Base-by-base conservation (phyloP, 2,797 vertebrate species). In the Helostoma temminkii region DNA sequence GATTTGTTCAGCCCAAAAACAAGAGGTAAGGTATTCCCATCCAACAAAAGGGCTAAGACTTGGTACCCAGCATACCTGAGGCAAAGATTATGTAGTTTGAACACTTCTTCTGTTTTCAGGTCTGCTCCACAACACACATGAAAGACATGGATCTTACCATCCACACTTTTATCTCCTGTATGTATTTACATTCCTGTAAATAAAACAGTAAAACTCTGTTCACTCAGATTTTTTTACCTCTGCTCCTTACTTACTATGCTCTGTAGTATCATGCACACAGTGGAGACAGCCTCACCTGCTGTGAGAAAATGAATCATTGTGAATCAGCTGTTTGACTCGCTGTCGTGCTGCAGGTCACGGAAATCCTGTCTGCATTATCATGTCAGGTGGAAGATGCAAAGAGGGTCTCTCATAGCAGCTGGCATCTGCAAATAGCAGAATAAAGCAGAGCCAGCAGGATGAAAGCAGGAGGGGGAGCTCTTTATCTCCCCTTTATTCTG, bases 251-350 rank as follows among this genome's bases (percentile, higher is more conserved):
- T 60, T 49, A 58, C 49, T 32, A 14, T 63, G 36, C 56, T 34
- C 76, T 61, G 59, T 54, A 56, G 58, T 52, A 66, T 71, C 79
- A 41, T 19, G 30, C 66, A 62, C 48, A 32, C 72, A 52, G 52
- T 39, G 61, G 36, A 62, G 46, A 60, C 56, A 22, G 55, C 59
- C 90, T 93, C 83, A 91, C 92, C 91, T 92, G 86, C 69, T 58
- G 72, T 61, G 78, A 71, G 48, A 79, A 56, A 65, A 66, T 53
- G 30, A 82, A 61, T 86, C 82, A 88, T 84, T 49, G 12, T 63
- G 65, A 84, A 74, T 81, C 75, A 85, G 83, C 82, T 81, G 71
- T 66, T 56, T 25, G 59, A 50, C 46, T 78, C 24, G 71, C 71
- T 46, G 63, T 48, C 53, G 25, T 57, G 74, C 76, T 36, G 65